phyloP scores from a whole-genome alignment of 1,140 invertebrate genomes.

The Lamellibrachia luymesi region DNA sequence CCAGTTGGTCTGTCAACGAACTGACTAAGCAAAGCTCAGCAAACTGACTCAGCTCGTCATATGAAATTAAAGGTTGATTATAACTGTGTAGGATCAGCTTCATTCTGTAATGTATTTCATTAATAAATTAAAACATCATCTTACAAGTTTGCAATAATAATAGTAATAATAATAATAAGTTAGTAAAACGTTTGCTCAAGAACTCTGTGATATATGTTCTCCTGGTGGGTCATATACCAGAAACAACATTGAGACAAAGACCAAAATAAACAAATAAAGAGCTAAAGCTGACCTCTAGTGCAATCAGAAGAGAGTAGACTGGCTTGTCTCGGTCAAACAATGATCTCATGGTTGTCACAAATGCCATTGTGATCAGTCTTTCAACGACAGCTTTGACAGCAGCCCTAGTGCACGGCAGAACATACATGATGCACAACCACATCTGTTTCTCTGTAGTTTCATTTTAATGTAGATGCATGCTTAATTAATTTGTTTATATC shows the following conservation, averaged over 20 bases:
- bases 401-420: constrained; percentile 30
- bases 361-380: constrained; percentile 45
- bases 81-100: too few species aligned
- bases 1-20: too few species aligned
- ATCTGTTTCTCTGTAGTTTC: background rate
- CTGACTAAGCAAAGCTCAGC: too few species aligned
- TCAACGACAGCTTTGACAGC: constrained; percentile 50
- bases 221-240: too few species aligned
- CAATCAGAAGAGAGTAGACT: constrained; percentile 48
- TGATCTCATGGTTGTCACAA: constrained; percentile 42
- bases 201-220: too few species aligned
- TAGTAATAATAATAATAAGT: background rate
- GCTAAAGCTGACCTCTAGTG: constrained; percentile 44
- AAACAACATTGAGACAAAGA: background rate
- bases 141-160: background rate
- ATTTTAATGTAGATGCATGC: too few species aligned
- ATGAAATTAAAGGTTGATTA: too few species aligned
- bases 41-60: too few species aligned
- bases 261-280: background rate
- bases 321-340: constrained; percentile 48
- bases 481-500: too few species aligned
- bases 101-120: too few species aligned
- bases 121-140: too few species aligned
- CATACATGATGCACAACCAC: background rate
- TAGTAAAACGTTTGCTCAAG: too few species aligned